These are phyloP conservation scores for Calidris pygmaea DNA, from an alignment of 2,113 vertebrate genomes.

Conservation along the genomic window DNA sequence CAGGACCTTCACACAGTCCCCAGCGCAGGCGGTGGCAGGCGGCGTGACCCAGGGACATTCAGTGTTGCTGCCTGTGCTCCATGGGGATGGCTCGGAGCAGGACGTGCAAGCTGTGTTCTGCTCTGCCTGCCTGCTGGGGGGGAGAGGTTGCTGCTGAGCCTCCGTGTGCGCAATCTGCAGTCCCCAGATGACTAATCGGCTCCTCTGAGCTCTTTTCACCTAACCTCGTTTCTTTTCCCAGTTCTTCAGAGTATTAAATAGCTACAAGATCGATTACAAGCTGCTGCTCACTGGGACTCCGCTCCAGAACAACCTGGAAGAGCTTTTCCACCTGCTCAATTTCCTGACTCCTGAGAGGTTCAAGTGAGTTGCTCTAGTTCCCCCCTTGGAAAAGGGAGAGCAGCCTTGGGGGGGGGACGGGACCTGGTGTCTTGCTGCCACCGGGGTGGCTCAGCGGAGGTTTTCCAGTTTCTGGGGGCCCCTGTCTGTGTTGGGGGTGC, in stretches of 20 bases:
- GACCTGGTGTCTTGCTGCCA: too few species aligned
- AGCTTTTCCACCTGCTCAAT: constrained; percentile 97
- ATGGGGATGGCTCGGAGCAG: neutral
- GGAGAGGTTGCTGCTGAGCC: neutral
- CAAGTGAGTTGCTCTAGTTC: constrained; percentile 80
- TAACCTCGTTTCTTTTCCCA: constrained; percentile 46
- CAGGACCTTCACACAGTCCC: neutral
- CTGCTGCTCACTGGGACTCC: constrained; percentile 96
- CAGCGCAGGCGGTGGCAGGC: neutral
- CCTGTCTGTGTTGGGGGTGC: neutral
- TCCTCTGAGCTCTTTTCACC: neutral
- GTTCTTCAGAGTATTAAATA: constrained; percentile 97
- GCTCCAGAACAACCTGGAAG: constrained; percentile 97
- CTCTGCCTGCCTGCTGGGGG: fast-evolving
- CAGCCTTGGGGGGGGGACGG: too few species aligned
- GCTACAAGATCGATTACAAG: constrained; percentile 99
- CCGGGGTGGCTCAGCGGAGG: neutral
- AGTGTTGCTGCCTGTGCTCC: neutral
- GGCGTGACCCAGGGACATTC: neutral
- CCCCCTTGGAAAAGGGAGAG: neutral
- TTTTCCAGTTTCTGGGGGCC: neutral
- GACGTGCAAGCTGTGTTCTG: neutral
- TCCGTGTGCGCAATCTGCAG: neutral
- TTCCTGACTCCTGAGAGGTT: constrained; percentile 96
- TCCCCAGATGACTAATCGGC: fast-evolving